phyloP scores from a whole-genome alignment of 2,888 invertebrate species.

The Bugulina stolonifera region DNA sequence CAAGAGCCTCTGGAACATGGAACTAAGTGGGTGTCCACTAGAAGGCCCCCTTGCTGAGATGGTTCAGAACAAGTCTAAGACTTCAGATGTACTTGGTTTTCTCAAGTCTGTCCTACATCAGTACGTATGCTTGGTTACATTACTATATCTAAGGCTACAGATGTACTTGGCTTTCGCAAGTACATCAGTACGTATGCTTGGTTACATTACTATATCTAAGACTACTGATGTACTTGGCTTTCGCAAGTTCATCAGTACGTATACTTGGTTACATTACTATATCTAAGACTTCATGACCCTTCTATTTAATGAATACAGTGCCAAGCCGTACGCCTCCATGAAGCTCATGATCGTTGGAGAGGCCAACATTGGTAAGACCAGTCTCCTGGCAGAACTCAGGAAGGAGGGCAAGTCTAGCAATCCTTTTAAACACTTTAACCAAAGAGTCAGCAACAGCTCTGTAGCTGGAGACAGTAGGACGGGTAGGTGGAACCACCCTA shows the following conservation, averaged over 20 bases:
- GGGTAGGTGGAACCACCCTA: background rate
- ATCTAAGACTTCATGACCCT: slow-evolving; percentile 92
- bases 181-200: slow-evolving; percentile 55
- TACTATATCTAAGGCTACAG: slow-evolving; percentile 93
- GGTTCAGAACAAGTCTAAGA: slow-evolving; percentile 79
- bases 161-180: slow-evolving; percentile 82
- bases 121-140: slow-evolving; percentile 50
- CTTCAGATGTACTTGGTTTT: slow-evolving; percentile 86
- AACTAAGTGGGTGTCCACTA: slow-evolving; percentile 73
- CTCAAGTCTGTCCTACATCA: slow-evolving; percentile 65
- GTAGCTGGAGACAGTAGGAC: slow-evolving; percentile 13
- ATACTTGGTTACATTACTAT: too few species aligned
- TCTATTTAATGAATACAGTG: slow-evolving; percentile 58
- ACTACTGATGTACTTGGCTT: slow-evolving; percentile 89
- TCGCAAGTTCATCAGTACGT: slow-evolving; percentile 64
- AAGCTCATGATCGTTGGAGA: slow-evolving; percentile 84
- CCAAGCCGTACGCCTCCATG: slow-evolving; percentile 86
- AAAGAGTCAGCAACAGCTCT: background rate
- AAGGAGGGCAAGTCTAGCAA: slow-evolving; percentile 65
- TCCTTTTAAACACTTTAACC: slow-evolving; percentile 22
- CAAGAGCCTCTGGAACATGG: slow-evolving; percentile 90
- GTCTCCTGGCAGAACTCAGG: slow-evolving; percentile 76
- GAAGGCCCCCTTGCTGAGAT: slow-evolving; percentile 46
- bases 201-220: too few species aligned
- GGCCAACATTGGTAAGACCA: slow-evolving; percentile 80